Conservation (phyloP, 2,888 invertebrate species). For the Hipparchia sbordonii region DNA sequence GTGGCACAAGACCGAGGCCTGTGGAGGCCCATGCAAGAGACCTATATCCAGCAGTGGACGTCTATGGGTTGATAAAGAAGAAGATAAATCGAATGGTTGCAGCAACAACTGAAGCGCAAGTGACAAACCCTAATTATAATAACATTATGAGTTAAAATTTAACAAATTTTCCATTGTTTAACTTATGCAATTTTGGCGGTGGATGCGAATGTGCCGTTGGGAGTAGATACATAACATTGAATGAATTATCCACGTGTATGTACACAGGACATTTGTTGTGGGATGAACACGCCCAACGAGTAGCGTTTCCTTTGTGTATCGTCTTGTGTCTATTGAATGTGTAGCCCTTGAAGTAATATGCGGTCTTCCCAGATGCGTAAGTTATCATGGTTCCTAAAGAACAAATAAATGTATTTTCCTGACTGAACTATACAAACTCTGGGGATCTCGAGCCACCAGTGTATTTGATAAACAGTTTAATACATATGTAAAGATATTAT, state of each 20-base stretch:
- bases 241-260: constrained; percentile 13
- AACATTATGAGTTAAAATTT: not conserved
- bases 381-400: constrained; percentile 11
- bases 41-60: too few relatives aligned
- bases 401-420: not conserved
- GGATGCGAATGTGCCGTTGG: not conserved
- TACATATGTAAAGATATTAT: too few relatives aligned
- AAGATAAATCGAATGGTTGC: too few relatives aligned
- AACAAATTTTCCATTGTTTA: not conserved
- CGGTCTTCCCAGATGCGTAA: not conserved
- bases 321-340: constrained; percentile 22
- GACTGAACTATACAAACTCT: not conserved
- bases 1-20: too few relatives aligned
- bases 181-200: constrained; percentile 2
- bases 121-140: not conserved
- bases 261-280: constrained; percentile 10
- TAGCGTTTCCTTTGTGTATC: constrained; percentile 19
- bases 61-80: too few relatives aligned
- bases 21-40: too few relatives aligned
- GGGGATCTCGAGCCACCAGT: too few relatives aligned
- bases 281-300: constrained; percentile 11
- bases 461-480: too few relatives aligned
- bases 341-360: constrained; percentile 4
- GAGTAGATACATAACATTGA: constrained; percentile 3
- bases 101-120: too few relatives aligned